These are phyloP conservation scores for Drosophila acutilabella DNA, from an alignment of 2,888 invertebrate genomes.

Conservation along the genomic window DNA sequence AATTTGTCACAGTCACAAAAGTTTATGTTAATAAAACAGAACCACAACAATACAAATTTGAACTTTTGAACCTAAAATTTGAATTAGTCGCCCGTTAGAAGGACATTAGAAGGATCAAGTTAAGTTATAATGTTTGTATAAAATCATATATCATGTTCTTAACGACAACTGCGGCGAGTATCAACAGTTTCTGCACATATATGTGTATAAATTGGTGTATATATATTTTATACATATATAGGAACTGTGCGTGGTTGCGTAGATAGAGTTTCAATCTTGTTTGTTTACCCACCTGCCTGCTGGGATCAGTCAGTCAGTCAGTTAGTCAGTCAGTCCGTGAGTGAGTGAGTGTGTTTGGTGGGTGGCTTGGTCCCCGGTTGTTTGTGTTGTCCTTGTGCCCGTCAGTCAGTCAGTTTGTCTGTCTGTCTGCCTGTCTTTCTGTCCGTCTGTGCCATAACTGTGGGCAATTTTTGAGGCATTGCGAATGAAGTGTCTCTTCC, in stretches of 20 bases:
- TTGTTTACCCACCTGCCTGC: slow-evolving; percentile 52
- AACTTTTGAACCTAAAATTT: slow-evolving; percentile 4
- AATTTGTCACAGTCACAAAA: no score
- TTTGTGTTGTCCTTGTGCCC: slow-evolving; percentile 53
- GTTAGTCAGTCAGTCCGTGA: slow-evolving; percentile 3
- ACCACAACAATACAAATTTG: slow-evolving; percentile 8
- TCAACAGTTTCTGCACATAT: slow-evolving; percentile 6
- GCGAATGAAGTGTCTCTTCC: slow-evolving; percentile 68
- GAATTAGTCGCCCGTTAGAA: slow-evolving; percentile 13
- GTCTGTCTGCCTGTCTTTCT: slow-evolving; percentile 6
- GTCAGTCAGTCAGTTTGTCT: background rate
- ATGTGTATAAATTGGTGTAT: background rate
- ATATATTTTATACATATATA: background rate
- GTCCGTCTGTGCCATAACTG: slow-evolving; percentile 58
- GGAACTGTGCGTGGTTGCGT: slow-evolving; percentile 18
- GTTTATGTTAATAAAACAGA: background rate
- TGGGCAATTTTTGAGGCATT: slow-evolving; percentile 77
- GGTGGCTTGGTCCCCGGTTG: slow-evolving; percentile 24
- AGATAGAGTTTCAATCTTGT: slow-evolving; percentile 60
- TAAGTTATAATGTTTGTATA: slow-evolving; percentile 13
- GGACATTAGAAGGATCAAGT: slow-evolving; percentile 15
- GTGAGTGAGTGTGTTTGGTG: background rate
- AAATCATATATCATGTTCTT: slow-evolving; percentile 16
- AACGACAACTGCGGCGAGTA: slow-evolving; percentile 11
- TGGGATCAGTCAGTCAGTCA: slow-evolving; percentile 47